phyloP scores from a whole-genome alignment of 2,888 invertebrate genomes.

The Baronia brevicornis region DNA sequence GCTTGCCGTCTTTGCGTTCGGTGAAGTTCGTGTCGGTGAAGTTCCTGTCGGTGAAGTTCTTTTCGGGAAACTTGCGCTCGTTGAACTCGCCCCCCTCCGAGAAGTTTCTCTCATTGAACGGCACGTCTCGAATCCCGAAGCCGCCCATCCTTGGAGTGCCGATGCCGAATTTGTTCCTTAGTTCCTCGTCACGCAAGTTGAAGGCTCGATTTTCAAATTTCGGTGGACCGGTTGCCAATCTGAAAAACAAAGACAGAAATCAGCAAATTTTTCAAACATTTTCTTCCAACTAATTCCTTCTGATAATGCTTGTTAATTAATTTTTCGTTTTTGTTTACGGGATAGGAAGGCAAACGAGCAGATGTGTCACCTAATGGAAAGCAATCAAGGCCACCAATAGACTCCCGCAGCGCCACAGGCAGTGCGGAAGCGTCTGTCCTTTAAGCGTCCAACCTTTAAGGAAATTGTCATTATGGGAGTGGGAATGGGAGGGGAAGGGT shows the following conservation, averaged over 20 bases:
- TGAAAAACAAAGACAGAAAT: conserved; percentile 25
- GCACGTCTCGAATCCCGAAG: conserved; percentile 65
- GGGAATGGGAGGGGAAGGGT: too few relatives aligned
- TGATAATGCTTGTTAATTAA: too few relatives aligned
- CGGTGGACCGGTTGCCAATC: conserved; percentile 47
- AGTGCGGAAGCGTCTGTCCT: too few relatives aligned
- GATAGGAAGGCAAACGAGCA: too few relatives aligned
- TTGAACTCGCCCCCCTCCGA: conserved; percentile 60
- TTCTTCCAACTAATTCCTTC: too few relatives aligned
- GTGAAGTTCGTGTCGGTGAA: conserved; percentile 39
- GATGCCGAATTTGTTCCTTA: conserved; percentile 60
- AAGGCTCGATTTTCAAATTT: conserved; percentile 63
- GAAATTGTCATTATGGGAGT: too few relatives aligned
- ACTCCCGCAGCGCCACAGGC: too few relatives aligned
- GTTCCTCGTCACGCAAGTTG: conserved; percentile 60
- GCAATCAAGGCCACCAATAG: background rate
- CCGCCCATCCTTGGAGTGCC: conserved; percentile 67
- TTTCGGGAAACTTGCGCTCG: conserved; percentile 54
- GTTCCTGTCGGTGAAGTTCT: conserved; percentile 48
- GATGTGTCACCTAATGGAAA: too few relatives aligned
- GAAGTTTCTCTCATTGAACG: conserved; percentile 60
- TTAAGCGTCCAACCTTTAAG: too few relatives aligned
- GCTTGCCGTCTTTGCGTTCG: conserved; percentile 61
- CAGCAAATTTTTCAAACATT: background rate
- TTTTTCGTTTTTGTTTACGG: too few relatives aligned